phyloP scores from a whole-genome alignment of 2,113 vertebrate species.

The Rhinolophus ferrumequinum region DNA sequence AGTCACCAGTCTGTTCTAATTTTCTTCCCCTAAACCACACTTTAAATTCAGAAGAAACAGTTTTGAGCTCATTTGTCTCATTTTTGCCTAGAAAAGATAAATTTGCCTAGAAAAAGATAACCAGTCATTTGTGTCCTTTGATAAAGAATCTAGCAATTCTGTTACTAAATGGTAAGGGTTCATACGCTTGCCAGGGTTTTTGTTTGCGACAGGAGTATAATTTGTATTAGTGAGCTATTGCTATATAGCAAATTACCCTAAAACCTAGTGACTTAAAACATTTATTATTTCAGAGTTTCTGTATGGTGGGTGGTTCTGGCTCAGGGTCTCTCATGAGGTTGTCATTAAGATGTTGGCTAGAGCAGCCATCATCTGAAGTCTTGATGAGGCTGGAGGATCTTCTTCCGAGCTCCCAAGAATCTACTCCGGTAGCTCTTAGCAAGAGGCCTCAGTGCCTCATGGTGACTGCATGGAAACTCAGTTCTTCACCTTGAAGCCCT shows the following conservation, averaged over 20 bases:
- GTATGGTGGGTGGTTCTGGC: neutral
- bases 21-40: neutral
- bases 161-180: neutral
- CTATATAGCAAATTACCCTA: neutral
- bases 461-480: neutral
- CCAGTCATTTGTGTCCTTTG: neutral
- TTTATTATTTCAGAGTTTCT: neutral
- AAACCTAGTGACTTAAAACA: neutral
- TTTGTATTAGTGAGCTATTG: neutral
- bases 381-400: neutral
- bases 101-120: neutral
- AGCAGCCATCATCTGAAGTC: neutral
- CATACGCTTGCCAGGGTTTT: neutral
- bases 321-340: neutral
- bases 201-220: neutral
- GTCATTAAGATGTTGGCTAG: neutral
- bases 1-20: neutral
- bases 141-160: neutral
- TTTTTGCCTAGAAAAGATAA: constrained; percentile 50
- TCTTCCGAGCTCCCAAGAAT: neutral
- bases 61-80: neutral
- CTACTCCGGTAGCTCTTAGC: neutral
- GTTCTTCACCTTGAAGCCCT: neutral
- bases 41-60: neutral
- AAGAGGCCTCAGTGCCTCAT: neutral